Base-by-base conservation (phyloP, 2,888 invertebrate species). In the Pterostichus niger region DNA sequence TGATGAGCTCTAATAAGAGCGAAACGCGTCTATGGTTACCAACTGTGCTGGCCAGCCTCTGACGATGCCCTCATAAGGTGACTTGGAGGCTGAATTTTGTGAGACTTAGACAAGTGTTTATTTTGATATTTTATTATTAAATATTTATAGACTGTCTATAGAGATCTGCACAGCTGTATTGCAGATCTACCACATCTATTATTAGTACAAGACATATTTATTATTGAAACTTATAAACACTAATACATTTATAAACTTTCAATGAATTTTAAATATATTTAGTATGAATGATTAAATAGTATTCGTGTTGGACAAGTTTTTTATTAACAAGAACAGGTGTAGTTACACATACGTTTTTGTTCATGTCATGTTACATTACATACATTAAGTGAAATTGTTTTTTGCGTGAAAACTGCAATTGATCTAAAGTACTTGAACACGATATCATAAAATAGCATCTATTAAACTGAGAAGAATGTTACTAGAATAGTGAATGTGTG, bases 271-370 rank as follows among this genome's bases (percentile, higher is more conserved):
- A 33, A 33, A 33, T n/a, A 33, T 61, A 61, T 59, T 59, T 35
- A 33, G 6, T 35, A 33, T 31, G 10, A 61, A 33, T 35, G n/a
- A 61, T 61, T 33, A 61, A 61, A 10, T 61, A n/a, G 33, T 31
- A 33, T 35, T 61, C 61, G 31, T 61, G 61, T 35, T 61, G 7
- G 33, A 61, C 61, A 61, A 24, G 33, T n/a, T 31, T 61, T 24
- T 61, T 61, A 35, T 31, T 61, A 61, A 61, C 61, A 11, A 33
- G 17, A 59, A 61, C 61, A 61, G 10, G n/a, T 35, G 33, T 61
- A 61, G 61, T 61, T 61, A 61, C 33, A 61, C 35, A 31, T 61
- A 61, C 31, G 24, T 35, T 24, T 24, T 11, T 33, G 33, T 61
- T 33, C 61, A 61, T 61, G 61, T 13, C 6, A 33, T 24, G 24